Conservation (phyloP, 2,888 invertebrate genomes). For the Romanomermis culicivorax region DNA sequence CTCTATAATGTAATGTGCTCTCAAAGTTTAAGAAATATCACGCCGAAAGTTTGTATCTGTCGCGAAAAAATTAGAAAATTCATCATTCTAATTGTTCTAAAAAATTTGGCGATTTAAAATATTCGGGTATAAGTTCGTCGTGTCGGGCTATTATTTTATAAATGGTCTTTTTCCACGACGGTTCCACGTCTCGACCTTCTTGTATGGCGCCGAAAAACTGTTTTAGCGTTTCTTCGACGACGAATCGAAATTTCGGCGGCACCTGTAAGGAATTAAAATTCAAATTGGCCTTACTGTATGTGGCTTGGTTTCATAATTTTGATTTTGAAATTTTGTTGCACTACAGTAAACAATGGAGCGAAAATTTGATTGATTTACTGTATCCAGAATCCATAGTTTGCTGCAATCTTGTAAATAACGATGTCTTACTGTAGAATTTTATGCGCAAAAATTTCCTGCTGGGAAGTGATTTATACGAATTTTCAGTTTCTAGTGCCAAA, state of each 20-base stretch:
- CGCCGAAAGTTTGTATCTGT: too few relatives aligned
- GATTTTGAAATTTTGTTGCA: too few relatives aligned
- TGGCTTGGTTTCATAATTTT: too few relatives aligned
- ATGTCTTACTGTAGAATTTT: too few relatives aligned
- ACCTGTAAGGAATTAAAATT: slow-evolving; percentile 44
- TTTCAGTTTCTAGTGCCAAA: too few relatives aligned
- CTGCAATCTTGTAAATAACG: too few relatives aligned
- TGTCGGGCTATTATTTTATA: slow-evolving; percentile 97
- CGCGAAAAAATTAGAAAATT: not conserved
- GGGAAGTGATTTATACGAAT: too few relatives aligned
- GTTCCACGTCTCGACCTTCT: slow-evolving; percentile 85
- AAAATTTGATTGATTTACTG: too few relatives aligned
- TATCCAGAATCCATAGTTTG: too few relatives aligned
- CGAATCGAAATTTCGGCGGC: slow-evolving; percentile 83
- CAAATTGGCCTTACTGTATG: not conserved
- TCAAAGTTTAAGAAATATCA: too few relatives aligned
- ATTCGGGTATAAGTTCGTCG: slow-evolving; percentile 96
- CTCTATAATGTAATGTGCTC: too few relatives aligned
- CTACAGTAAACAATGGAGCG: not conserved
- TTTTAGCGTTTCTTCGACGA: slow-evolving; percentile 85
- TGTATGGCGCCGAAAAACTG: slow-evolving; percentile 98
- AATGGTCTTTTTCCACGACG: slow-evolving; percentile 99
- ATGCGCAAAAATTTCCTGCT: too few relatives aligned
- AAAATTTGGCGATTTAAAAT: slow-evolving; percentile 98
- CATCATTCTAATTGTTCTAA: slow-evolving; percentile 83